Conservation (phyloP, 1,140 invertebrate genomes). For the Drosophila quadrilineata region DNA sequence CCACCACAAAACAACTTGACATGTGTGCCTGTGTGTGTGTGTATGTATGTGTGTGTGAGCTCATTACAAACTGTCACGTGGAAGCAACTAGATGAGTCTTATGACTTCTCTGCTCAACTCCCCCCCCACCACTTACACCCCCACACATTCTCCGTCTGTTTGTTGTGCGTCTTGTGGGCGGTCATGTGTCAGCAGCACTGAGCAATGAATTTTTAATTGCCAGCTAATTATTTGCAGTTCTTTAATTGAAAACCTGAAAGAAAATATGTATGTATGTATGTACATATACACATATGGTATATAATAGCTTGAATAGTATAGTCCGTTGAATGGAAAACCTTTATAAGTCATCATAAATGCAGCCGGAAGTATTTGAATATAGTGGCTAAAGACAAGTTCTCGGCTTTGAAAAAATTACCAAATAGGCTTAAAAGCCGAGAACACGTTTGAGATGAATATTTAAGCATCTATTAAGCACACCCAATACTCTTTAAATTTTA, state of each 20-base stretch:
- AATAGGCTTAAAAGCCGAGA: too few relatives aligned
- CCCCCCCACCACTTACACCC: too few relatives aligned
- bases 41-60: constrained; percentile 18
- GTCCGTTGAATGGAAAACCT: constrained; percentile 3
- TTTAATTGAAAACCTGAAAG: constrained; percentile 57
- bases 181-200: constrained; percentile 19
- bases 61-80: constrained; percentile 52
- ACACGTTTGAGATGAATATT: not conserved
- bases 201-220: constrained; percentile 66
- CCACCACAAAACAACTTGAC: not conserved
- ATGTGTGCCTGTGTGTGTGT: not conserved
- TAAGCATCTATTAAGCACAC: too few relatives aligned
- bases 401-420: not conserved
- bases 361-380: constrained; percentile 8
- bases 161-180: constrained; percentile 26
- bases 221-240: constrained; percentile 66
- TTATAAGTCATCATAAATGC: constrained; percentile 10
- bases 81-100: constrained; percentile 26
- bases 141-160: too few relatives aligned
- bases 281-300: not conserved
- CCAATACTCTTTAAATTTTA: too few relatives aligned
- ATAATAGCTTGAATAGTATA: constrained; percentile 19
- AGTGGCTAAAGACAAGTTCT: not conserved
- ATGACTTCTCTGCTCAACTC: too few relatives aligned
- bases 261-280: not conserved